Evolutionary conservation across 1,140 invertebrate species (phyloP).

Genomic region (Drosophila ohnishii): DNA sequence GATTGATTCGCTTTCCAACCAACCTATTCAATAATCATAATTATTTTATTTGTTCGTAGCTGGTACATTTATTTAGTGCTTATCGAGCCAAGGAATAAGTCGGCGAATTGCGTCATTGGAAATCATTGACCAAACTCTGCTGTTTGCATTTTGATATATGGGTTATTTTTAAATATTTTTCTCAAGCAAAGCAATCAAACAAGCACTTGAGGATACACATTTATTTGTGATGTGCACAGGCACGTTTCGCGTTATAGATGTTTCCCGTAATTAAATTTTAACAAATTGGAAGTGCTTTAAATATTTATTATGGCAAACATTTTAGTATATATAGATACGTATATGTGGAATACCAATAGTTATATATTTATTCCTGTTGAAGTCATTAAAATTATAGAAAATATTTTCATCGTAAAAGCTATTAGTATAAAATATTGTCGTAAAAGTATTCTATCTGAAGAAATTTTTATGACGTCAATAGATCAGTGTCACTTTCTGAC

Average conservation of each 20-base stretch:
- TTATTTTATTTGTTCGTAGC: slow-evolving; percentile 6
- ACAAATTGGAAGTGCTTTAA: neutral
- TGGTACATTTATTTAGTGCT: slow-evolving; percentile 34
- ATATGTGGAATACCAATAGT: neutral
- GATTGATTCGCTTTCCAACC: slow-evolving; percentile 48
- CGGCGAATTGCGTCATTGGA: slow-evolving; percentile 62
- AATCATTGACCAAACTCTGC: slow-evolving; percentile 36
- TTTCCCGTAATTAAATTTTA: slow-evolving; percentile 1
- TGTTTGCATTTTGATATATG: slow-evolving; percentile 44
- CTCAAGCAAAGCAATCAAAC: slow-evolving; percentile 3
- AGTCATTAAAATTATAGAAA: no score
- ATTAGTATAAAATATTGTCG: neutral
- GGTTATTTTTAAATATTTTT: slow-evolving; percentile 33
- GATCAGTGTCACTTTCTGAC: neutral
- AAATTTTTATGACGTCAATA: slow-evolving; percentile 20
- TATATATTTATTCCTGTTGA: no score
- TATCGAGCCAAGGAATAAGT: slow-evolving; percentile 42
- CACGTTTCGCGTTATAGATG: neutral
- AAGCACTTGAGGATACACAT: slow-evolving; percentile 10
- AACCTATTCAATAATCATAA: slow-evolving; percentile 11
- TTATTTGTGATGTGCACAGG: neutral
- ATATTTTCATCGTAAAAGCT: no score
- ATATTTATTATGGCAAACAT: no score
- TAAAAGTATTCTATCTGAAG: neutral
- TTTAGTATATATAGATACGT: neutral